Evolutionary conservation across 1,140 invertebrate species (phyloP).

Genomic region (Oryzaephilus surinamensis): DNA sequence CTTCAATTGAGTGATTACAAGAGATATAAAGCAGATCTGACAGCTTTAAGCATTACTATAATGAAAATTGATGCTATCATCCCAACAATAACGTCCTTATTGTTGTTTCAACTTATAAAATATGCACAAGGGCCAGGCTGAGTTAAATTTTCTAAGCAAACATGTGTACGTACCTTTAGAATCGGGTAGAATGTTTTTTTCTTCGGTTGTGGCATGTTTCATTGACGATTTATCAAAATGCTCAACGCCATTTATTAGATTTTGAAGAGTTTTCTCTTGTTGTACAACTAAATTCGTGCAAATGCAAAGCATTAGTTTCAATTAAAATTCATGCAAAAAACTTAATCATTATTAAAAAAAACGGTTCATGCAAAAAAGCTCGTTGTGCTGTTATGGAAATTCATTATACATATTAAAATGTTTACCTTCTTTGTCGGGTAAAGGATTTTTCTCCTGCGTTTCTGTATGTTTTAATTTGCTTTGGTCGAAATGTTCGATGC

Average conservation of each 20-base stretch:
- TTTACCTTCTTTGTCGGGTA: slow-evolving; percentile 90
- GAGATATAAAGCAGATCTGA: too few species aligned
- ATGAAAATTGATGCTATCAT: too few species aligned
- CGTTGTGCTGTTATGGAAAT: neutral
- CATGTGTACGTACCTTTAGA: slow-evolving; percentile 48
- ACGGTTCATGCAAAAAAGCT: slow-evolving; percentile 3
- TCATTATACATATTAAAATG: slow-evolving; percentile 11
- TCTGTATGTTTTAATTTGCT: slow-evolving; percentile 81
- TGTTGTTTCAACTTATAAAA: neutral
- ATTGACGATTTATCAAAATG: slow-evolving; percentile 58
- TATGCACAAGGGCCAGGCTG: neutral
- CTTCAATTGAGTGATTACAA: too few species aligned
- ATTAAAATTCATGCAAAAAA: slow-evolving; percentile 18
- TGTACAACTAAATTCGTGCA: slow-evolving; percentile 38
- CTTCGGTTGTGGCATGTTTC: slow-evolving; percentile 63
- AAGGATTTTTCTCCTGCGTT: slow-evolving; percentile 85
- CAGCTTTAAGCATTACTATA: too few species aligned
- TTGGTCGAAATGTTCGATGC: slow-evolving; percentile 74
- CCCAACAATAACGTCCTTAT: neutral
- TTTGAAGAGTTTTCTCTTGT: slow-evolving; percentile 58
- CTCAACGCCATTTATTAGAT: slow-evolving; percentile 57
- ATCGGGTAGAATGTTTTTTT: slow-evolving; percentile 66
- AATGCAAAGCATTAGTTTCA: slow-evolving; percentile 22
- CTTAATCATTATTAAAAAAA: slow-evolving; percentile 3
- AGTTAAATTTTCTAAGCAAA: too few species aligned